Conservation (phyloP, 2,888 invertebrate genomes). For the Chloroclystis v-ata region DNA sequence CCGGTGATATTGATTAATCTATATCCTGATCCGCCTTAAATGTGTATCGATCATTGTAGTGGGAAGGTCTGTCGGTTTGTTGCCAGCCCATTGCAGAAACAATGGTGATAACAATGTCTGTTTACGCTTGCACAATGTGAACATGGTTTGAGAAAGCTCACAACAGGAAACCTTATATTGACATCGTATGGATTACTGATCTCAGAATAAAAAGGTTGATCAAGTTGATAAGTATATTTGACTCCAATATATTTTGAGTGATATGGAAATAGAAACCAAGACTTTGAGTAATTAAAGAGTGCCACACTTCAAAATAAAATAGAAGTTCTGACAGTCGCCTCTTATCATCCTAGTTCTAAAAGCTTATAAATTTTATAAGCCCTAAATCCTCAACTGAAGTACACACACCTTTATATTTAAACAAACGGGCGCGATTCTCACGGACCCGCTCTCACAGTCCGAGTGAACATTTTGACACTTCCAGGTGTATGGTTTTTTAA, state of each 20-base stretch:
- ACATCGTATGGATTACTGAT: neutral
- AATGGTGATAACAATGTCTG: constrained; percentile 33
- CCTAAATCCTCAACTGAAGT: constrained; percentile 10
- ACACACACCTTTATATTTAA: constrained; percentile 28
- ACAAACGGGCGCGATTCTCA: constrained; percentile 53
- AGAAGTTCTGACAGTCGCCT: too few relatives aligned
- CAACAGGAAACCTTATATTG: constrained; percentile 10
- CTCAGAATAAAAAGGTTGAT: too few relatives aligned
- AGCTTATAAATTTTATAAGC: constrained; percentile 3
- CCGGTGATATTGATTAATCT: constrained; percentile 34
- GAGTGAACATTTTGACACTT: constrained; percentile 77
- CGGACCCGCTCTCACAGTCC: constrained; percentile 59
- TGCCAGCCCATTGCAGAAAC: constrained; percentile 46
- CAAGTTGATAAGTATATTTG: too few relatives aligned
- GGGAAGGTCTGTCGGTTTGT: constrained; percentile 43
- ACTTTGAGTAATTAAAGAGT: too few relatives aligned
- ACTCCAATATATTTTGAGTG: too few relatives aligned
- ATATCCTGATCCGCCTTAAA: constrained; percentile 45
- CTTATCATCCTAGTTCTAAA: constrained; percentile 5
- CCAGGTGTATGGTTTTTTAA: constrained; percentile 76
- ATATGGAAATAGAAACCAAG: too few relatives aligned
- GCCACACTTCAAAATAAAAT: too few relatives aligned
- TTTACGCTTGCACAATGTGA: constrained; percentile 29
- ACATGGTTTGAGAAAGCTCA: constrained; percentile 12
- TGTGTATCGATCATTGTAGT: constrained; percentile 40